phyloP scores from a whole-genome alignment of 2,797 vertebrate genomes.

The Coluber constrictor region DNA sequence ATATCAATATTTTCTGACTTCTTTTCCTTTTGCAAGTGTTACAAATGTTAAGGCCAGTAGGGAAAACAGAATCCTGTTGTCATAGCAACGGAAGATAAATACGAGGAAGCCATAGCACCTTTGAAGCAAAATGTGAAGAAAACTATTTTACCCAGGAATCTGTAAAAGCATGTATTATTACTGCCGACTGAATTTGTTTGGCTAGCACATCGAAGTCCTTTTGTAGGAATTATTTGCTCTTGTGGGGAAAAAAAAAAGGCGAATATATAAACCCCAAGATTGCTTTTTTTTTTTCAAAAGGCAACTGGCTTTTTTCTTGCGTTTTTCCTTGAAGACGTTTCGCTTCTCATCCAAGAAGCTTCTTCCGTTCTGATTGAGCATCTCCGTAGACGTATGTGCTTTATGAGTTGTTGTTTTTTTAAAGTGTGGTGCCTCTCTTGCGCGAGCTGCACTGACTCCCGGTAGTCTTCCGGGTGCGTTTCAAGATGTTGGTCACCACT shows the following conservation, averaged over 20 bases:
- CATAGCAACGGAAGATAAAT: background rate
- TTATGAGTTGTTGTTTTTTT: too few relatives aligned
- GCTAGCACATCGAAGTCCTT: background rate
- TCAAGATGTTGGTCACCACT: too few relatives aligned
- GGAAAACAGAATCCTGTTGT: background rate
- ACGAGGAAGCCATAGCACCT: background rate
- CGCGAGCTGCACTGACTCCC: too few relatives aligned
- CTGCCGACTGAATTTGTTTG: background rate
- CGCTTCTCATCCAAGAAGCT: too few relatives aligned
- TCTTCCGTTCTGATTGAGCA: too few relatives aligned
- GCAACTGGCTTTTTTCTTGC: too few relatives aligned
- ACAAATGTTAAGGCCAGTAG: background rate
- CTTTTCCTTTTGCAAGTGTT: background rate
- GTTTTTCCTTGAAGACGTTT: too few relatives aligned
- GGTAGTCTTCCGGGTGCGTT: too few relatives aligned
- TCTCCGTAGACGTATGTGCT: too few relatives aligned
- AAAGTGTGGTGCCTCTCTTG: too few relatives aligned
- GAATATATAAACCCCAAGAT: too few relatives aligned
- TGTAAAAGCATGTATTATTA: background rate
- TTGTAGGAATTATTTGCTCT: background rate
- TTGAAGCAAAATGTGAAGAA: constrained; percentile 1
- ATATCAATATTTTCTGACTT: background rate
- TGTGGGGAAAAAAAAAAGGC: background rate
- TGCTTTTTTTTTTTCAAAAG: too few relatives aligned
- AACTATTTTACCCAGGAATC: background rate